Evolutionary conservation across 2,797 vertebrate species (phyloP).

Genomic region (Myotis daubentonii): DNA sequence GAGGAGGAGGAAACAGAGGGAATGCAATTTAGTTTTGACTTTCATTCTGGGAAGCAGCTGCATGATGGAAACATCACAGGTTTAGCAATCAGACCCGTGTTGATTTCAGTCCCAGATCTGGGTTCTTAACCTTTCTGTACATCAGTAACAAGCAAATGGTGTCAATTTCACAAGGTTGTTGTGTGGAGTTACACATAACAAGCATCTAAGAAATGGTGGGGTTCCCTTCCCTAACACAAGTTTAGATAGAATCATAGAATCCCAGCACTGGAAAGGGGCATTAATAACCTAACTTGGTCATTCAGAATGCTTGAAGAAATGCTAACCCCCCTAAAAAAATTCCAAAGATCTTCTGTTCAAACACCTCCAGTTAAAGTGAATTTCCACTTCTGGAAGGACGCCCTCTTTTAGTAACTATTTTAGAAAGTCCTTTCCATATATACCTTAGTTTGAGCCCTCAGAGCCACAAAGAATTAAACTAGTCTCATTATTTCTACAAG

Average conservation of each 20-base stretch:
- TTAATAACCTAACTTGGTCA: not conserved
- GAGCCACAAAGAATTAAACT: not conserved
- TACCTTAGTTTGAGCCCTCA: not conserved
- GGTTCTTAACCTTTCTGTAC: not conserved
- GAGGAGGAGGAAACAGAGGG: not conserved
- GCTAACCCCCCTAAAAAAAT: not conserved
- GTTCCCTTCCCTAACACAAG: not conserved
- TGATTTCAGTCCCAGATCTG: not conserved
- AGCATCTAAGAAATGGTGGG: not conserved
- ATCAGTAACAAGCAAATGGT: not conserved
- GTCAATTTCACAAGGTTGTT: not conserved
- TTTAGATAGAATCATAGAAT: conserved; percentile 13
- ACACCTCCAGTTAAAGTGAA: not conserved
- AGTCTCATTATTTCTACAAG: not conserved
- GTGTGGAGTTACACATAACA: not conserved
- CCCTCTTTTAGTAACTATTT: not conserved
- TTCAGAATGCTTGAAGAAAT: not conserved
- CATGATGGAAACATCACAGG: not conserved
- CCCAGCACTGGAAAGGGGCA: not conserved
- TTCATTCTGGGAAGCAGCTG: not conserved
- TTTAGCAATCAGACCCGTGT: not conserved
- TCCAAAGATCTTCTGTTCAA: not conserved
- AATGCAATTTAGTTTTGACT: conserved; percentile 28
- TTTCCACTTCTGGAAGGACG: not conserved
- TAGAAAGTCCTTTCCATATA: not conserved